Evolutionary conservation across 2,888 invertebrate species (phyloP).

Genomic region (Tenthredo amoena): DNA sequence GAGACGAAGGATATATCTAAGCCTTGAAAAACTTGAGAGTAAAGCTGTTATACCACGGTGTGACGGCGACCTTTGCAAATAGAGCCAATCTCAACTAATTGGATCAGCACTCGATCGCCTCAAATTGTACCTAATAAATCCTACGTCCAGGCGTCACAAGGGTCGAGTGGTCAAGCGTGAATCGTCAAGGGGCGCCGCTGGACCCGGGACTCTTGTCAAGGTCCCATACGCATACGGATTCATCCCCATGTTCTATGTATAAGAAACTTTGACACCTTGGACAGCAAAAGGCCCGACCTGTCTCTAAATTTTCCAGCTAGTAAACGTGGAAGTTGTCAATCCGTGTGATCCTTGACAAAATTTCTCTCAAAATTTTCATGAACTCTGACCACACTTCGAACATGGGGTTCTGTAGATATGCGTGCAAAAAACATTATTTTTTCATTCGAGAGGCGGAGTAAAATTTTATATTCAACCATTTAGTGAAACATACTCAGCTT

Average conservation of each 20-base stretch:
- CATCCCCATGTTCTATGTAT: neutral
- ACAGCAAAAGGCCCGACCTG: neutral
- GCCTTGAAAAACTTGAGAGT: neutral
- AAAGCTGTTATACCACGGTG: neutral
- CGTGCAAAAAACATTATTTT: neutral
- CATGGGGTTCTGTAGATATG: neutral
- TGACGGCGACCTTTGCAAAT: slow-evolving; percentile 12
- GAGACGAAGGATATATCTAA: too few relatives aligned
- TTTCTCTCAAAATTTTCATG: neutral
- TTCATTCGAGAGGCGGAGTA: neutral
- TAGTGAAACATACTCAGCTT: neutral
- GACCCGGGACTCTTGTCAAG: slow-evolving; percentile 2
- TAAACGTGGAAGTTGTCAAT: neutral
- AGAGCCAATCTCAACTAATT: slow-evolving; percentile 31
- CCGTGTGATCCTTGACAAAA: neutral
- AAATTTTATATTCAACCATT: neutral
- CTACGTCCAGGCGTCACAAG: neutral
- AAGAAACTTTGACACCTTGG: neutral
- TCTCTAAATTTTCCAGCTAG: neutral
- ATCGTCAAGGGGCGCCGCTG: neutral
- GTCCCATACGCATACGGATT: neutral
- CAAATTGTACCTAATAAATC: slow-evolving; percentile 40
- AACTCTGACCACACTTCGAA: neutral
- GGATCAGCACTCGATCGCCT: slow-evolving; percentile 34
- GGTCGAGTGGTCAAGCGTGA: slow-evolving; percentile 31